A percentile compares a stretch with the other conserved stretches of the same genome.
Conservation (phyloP, 1,140 invertebrate genomes). For the Bombyx mandarina region DNA sequence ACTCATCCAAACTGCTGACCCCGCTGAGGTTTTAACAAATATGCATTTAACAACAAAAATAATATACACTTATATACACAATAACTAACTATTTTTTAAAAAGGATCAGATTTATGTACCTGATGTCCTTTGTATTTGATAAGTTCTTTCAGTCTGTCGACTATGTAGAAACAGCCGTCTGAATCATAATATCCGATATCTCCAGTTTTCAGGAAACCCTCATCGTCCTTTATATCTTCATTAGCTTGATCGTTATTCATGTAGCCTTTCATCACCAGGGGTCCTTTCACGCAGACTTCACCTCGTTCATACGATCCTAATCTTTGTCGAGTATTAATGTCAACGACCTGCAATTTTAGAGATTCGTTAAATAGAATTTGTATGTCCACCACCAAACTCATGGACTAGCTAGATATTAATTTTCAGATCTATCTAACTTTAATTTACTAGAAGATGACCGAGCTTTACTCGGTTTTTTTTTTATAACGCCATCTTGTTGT, state of each 20-base stretch:
- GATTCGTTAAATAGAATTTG: too few relatives aligned
- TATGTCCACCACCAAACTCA: too few relatives aligned
- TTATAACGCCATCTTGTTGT: too few relatives aligned
- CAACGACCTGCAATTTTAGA: slow-evolving; percentile 43
- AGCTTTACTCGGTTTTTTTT: too few relatives aligned
- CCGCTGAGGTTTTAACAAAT: too few relatives aligned
- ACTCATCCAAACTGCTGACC: too few relatives aligned
- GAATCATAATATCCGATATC: slow-evolving; percentile 82
- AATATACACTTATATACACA: too few relatives aligned
- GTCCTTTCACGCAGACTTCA: slow-evolving; percentile 76
- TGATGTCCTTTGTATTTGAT: slow-evolving; percentile 86
- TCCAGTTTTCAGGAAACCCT: slow-evolving; percentile 85
- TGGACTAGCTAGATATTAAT: too few relatives aligned
- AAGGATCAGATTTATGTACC: slow-evolving; percentile 41
- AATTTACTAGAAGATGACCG: too few relatives aligned
- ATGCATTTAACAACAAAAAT: too few relatives aligned
- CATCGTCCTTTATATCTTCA: slow-evolving; percentile 73
- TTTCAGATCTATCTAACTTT: too few relatives aligned
- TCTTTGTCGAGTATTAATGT: slow-evolving; percentile 68
- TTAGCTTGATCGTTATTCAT: slow-evolving; percentile 74
- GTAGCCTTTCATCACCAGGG: slow-evolving; percentile 77
- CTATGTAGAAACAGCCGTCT: slow-evolving; percentile 78
- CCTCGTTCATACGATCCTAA: slow-evolving; percentile 72
- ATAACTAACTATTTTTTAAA: too few relatives aligned
- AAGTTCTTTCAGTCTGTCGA: slow-evolving; percentile 84